Evolutionary conservation across 2,797 vertebrate species (phyloP).

Genomic region (Aplochiton taeniatus): DNA sequence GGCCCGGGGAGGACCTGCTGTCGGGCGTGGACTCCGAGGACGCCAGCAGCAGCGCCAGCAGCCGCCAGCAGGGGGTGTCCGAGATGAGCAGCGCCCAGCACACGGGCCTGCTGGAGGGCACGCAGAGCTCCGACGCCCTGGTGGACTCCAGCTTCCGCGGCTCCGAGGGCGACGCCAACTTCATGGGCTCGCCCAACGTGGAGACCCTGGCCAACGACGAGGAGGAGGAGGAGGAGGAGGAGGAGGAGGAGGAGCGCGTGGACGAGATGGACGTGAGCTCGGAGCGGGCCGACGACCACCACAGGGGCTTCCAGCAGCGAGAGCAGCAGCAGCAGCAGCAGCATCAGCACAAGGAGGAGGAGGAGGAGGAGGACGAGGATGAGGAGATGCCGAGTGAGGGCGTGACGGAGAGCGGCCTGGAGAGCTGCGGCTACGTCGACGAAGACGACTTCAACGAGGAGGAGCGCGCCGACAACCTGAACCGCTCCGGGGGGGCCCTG

Average conservation of each 20-base stretch:
- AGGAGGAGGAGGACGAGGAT: conserved; percentile 74
- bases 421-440: conserved; percentile 61
- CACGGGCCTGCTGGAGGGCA: conserved; percentile 66
- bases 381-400: conserved; percentile 75
- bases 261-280: conserved; percentile 71
- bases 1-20: conserved; percentile 62
- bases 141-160: conserved; percentile 68
- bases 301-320: conserved; percentile 47
- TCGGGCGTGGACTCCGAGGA: conserved; percentile 74
- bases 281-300: conserved; percentile 62
- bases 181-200: conserved; percentile 75
- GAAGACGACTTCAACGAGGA: conserved; percentile 68
- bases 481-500: conserved; percentile 33
- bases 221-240: conserved; percentile 63
- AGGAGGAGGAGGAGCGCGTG: conserved; percentile 65
- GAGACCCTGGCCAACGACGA: conserved; percentile 75
- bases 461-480: conserved; percentile 68
- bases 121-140: conserved; percentile 72
- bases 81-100: conserved; percentile 73
- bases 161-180: conserved; percentile 67
- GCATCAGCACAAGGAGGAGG: conserved; percentile 24
- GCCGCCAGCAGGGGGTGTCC: conserved; percentile 65
- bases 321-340: conserved; percentile 11
- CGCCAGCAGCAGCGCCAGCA: conserved; percentile 71
- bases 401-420: conserved; percentile 53